Percentiles rank a stretch among this genome's conserved stretches.
These are phyloP conservation scores for Apocheima hispidaria DNA, from an alignment of 2,888 invertebrate species.

Conservation along the genomic window DNA sequence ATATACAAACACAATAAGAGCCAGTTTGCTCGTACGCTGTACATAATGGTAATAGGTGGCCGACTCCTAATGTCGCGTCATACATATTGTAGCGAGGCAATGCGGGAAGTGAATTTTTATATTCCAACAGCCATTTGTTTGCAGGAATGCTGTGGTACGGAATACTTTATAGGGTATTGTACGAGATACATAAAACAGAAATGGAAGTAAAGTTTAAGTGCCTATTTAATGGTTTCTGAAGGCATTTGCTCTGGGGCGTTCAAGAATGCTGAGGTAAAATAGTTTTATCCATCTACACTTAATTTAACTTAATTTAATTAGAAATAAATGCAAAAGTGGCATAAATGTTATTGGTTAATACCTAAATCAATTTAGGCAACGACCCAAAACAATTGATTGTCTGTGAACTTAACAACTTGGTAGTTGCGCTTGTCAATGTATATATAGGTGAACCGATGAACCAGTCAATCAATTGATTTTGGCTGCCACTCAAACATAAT, in stretches of 20 bases:
- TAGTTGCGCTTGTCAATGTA: constrained; percentile 9
- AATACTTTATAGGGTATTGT: constrained; percentile 33
- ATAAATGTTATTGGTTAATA: background rate
- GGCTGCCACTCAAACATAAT: constrained; percentile 19
- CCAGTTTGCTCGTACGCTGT: constrained; percentile 44
- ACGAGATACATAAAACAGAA: constrained; percentile 34
- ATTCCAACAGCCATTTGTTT: constrained; percentile 40
- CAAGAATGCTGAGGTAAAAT: constrained; percentile 1
- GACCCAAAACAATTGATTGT: constrained; percentile 3
- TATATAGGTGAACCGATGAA: constrained; percentile 17
- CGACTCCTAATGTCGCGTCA: constrained; percentile 49
- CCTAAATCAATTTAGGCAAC: constrained; percentile 11
- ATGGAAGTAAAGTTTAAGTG: constrained; percentile 33
- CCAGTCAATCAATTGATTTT: constrained; percentile 22
- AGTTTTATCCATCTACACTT: background rate
- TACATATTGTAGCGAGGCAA: constrained; percentile 54
- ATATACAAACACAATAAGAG: constrained; percentile 50
- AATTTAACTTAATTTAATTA: background rate
- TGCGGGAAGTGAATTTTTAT: constrained; percentile 52
- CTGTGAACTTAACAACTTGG: constrained; percentile 7
- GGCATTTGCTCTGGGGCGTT: constrained; percentile 10
- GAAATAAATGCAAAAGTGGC: too few species aligned
- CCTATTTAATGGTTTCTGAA: constrained; percentile 27
- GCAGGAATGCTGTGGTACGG: constrained; percentile 33
- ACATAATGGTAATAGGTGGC: constrained; percentile 57